Evolutionary conservation across 1,140 invertebrate genomes (phyloP).

Genomic region (Caerostris darwini): DNA sequence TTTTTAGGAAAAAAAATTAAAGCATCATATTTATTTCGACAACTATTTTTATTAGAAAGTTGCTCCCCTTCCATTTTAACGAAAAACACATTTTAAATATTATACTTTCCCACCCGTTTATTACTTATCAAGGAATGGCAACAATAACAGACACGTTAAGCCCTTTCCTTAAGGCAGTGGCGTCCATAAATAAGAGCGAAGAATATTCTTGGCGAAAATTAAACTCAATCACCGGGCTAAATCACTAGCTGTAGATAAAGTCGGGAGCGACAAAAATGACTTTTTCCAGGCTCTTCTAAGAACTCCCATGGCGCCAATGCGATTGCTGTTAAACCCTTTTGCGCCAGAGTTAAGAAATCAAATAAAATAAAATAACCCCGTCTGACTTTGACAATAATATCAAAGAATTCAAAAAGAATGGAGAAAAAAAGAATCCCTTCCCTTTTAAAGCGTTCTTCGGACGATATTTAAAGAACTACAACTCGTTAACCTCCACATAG

Average conservation of each 20-base stretch:
- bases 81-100: neutral
- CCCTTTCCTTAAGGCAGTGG: neutral
- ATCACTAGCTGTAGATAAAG: constrained; percentile 55
- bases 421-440: neutral
- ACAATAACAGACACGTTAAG: constrained; percentile 37
- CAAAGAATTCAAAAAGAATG: constrained; percentile 26
- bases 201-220: constrained; percentile 44
- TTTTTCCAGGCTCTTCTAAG: constrained; percentile 41
- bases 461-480: constrained; percentile 59
- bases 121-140: neutral
- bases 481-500: constrained; percentile 65
- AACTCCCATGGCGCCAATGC: constrained; percentile 42
- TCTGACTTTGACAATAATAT: constrained; percentile 19
- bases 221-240: constrained; percentile 58
- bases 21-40: no score
- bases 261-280: constrained; percentile 40
- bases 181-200: constrained; percentile 43
- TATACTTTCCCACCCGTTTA: neutral
- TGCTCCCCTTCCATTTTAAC: neutral
- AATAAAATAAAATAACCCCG: constrained; percentile 64
- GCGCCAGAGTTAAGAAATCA: constrained; percentile 12
- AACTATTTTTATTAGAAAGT: neutral
- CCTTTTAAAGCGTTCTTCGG: constrained; percentile 24
- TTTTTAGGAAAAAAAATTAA: no score
- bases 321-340: constrained; percentile 70